Evolutionary conservation across 2,113 vertebrate species (phyloP), one percentile per base, ranked within the genome.

Genomic region (Entosphenus tridentatus): DNA sequence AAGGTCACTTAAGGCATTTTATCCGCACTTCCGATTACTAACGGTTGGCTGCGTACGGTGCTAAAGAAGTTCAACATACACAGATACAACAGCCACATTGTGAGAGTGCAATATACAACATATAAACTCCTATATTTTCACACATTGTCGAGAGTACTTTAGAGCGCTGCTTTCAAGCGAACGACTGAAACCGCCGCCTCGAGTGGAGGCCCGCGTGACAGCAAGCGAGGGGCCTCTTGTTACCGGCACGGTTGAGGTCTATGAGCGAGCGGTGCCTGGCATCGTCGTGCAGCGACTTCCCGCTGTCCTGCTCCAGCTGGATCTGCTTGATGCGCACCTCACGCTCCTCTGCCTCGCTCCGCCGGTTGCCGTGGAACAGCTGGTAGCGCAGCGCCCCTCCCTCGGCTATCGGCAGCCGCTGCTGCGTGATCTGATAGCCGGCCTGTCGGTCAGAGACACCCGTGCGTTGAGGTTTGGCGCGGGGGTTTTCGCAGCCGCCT

Each of bases 401-500:
- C 62, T 86, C 84, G 0, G 91, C 95, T 3, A 97, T 80, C 12
- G 95, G 89, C 75, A 80, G 78, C 74, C 93, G 84, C 71, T 88
- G 89, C 75, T 98, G 95, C 68, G 95, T 98, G 74, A 97, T 96
- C 76, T 98, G 95, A 81, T 95, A 98, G 74, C 93, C 93, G 6
- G 89, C 85, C 93, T 98, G 77, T 71, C 74, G 6, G 39, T 39
- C 39, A 39, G 39, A 39, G 39, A 39, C 6, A 7, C 39, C 39
- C 39, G 39, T 39, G 39, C 39, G 39, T 5, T 39, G 5, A 39
- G 39, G 5, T 39, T 39, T 39, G 39, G 39, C 39, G 39, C 39
- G 39, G 6, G 39, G 39, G 39, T 39, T 39, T 39, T 39, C 6
- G 39, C 39, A 39, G 39, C 39, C 6, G 5, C 39, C 39, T 39